Evolutionary conservation across 2,113 vertebrate species (phyloP).

Genomic region (Ginglymostoma cirratum): DNA sequence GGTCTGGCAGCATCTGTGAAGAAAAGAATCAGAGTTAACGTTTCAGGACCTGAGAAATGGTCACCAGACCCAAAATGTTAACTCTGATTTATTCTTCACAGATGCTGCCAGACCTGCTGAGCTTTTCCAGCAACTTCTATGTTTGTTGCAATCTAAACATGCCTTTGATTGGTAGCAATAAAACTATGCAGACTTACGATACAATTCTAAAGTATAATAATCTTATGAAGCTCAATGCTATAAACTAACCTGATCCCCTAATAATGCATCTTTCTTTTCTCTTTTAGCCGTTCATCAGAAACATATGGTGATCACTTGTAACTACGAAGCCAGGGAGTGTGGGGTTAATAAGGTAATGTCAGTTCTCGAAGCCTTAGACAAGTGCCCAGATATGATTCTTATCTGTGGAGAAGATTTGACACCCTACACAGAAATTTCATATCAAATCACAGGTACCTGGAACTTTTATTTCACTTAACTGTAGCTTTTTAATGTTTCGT

Average conservation of each 20-base stretch:
- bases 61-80: too few relatives aligned
- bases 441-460: constrained; percentile 75
- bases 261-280: not conserved
- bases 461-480: not conserved
- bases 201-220: not conserved
- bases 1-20: too few relatives aligned
- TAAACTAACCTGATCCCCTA: not conserved
- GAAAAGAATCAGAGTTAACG: too few relatives aligned
- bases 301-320: constrained; percentile 74
- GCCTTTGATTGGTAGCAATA: too few relatives aligned
- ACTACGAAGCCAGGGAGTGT: constrained; percentile 73
- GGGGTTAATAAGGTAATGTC: constrained; percentile 75
- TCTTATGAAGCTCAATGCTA: not conserved
- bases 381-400: constrained; percentile 72
- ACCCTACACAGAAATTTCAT: constrained; percentile 77
- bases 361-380: constrained; percentile 69
- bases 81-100: too few relatives aligned
- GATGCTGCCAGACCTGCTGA: too few relatives aligned
- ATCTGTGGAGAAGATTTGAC: constrained; percentile 86
- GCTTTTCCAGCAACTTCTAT: too few relatives aligned
- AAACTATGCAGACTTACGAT: not conserved
- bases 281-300: constrained; percentile 78
- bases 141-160: too few relatives aligned
- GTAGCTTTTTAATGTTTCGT: not conserved
- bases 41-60: too few relatives aligned